Evolutionary conservation across 2,113 vertebrate genomes (phyloP).

Genomic region (Macroglossus sobrinus): DNA sequence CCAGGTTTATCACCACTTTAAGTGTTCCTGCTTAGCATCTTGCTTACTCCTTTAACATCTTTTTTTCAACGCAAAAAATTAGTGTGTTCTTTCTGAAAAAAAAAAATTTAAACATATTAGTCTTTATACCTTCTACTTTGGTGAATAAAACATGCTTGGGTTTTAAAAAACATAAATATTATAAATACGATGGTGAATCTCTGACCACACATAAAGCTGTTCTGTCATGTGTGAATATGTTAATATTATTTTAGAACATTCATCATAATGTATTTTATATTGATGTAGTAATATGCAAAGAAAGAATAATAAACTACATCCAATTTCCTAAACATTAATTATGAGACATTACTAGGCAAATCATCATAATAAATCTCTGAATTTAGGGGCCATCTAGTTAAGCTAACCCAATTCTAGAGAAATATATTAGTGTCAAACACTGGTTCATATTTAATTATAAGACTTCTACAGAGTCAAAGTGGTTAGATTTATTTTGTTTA

Average conservation of each 20-base stretch:
- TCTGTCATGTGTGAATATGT: background rate
- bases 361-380: constrained; percentile 33
- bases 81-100: background rate
- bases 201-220: background rate
- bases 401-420: constrained; percentile 47
- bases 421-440: constrained; percentile 60
- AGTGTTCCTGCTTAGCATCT: background rate
- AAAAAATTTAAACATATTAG: background rate
- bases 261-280: constrained; percentile 46
- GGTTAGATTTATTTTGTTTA: constrained; percentile 43
- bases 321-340: constrained; percentile 66
- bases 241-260: constrained; percentile 38
- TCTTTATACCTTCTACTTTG: background rate
- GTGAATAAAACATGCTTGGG: background rate
- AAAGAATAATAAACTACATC: constrained; percentile 43
- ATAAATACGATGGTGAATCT: constrained; percentile 17
- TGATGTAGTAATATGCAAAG: constrained; percentile 45
- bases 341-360: constrained; percentile 42
- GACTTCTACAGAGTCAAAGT: constrained; percentile 28
- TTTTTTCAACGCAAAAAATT: background rate
- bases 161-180: constrained; percentile 18
- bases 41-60: background rate
- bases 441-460: constrained; percentile 51
- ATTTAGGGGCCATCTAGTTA: constrained; percentile 40
- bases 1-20: background rate